phyloP scores from a whole-genome alignment of 2,888 invertebrate species.

The Macrosoma leucophasiata region DNA sequence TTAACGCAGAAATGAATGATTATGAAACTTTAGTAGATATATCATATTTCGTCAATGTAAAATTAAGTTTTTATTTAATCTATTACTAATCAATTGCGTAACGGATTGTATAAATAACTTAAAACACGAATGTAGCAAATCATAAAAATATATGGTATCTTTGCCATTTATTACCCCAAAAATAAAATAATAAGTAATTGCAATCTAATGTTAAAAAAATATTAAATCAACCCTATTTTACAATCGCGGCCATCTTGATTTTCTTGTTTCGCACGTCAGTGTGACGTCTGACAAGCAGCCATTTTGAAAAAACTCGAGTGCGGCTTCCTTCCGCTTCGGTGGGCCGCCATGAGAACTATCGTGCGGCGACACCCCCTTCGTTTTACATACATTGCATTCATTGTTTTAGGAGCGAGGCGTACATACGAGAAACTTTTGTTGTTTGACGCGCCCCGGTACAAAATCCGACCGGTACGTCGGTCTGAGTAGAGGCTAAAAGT shows the following conservation, averaged over 20 bases:
- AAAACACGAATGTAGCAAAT: too few species aligned
- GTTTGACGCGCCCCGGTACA: slow-evolving; percentile 45
- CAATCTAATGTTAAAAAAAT: too few species aligned
- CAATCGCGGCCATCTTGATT: slow-evolving; percentile 57
- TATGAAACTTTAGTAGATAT: too few species aligned
- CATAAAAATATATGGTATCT: too few species aligned
- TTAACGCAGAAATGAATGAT: too few species aligned
- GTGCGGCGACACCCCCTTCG: slow-evolving; percentile 64
- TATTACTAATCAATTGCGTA: too few species aligned
- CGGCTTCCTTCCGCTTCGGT: slow-evolving; percentile 72
- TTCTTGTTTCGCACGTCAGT: slow-evolving; percentile 55
- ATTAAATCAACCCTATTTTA: slow-evolving; percentile 47
- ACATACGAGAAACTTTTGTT: slow-evolving; percentile 66
- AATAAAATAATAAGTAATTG: too few species aligned
- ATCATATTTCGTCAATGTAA: too few species aligned
- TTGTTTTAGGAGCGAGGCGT: slow-evolving; percentile 63
- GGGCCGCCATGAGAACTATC: slow-evolving; percentile 68
- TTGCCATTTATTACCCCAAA: too few species aligned
- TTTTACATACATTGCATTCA: slow-evolving; percentile 70
- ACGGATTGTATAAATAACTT: too few species aligned
- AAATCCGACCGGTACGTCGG: slow-evolving; percentile 41
- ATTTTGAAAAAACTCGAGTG: slow-evolving; percentile 72
- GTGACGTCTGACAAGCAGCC: slow-evolving; percentile 67
- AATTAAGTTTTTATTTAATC: too few species aligned
- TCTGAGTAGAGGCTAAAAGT: slow-evolving; percentile 36